Evolutionary conservation across 2,113 vertebrate genomes (phyloP), one percentile per base, ranked within the genome.

Genomic region (Passer domesticus): DNA sequence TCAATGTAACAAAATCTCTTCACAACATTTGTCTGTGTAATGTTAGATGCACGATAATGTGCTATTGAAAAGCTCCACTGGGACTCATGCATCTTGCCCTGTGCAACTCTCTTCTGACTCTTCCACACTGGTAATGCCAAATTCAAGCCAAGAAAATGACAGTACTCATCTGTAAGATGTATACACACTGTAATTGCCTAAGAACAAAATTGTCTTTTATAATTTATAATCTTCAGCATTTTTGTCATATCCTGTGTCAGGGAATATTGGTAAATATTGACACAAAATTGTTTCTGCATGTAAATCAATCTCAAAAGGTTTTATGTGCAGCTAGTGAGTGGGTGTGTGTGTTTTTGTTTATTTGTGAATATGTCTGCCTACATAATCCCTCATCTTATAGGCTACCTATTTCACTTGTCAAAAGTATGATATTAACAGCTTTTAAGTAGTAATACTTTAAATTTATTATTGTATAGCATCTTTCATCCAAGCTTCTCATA

Each of bases 271-370:
- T 76, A 92, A 90, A 95, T 83, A 83, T 23, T 81, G 68, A 93
- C 74, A 55, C 66, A 91, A 68, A 94, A 76, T 63, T 39, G 11
- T 90, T 92, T 63, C 75, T 67, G 91, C 13, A 8, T 77, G 35
- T 70, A 93, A 91, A 73, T 84, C 33, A 60, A 82, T 75, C 59
- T 70, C 66, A 30, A 76, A 87, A 80, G 33, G 24, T 80, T 97
- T 92, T 13, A 8, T 88, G 50, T 81, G 70, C 89, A 95, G 70
- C 53, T 49, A 72, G 44, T 68, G 67, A 47, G 90, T 83, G 70
- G 81, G 89, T 77, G 63, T 62, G 46, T 79, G 30, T 85, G 58
- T 83, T 35, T 94, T 76, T 95, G 63, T 91, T 96, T 95, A 31
- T 93, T 79, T 91, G 70, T 87, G 62, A 58, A 16, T 85, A 4